Base-by-base conservation (phyloP, 2,888 invertebrate genomes). In the Dolomedes plantarius region DNA sequence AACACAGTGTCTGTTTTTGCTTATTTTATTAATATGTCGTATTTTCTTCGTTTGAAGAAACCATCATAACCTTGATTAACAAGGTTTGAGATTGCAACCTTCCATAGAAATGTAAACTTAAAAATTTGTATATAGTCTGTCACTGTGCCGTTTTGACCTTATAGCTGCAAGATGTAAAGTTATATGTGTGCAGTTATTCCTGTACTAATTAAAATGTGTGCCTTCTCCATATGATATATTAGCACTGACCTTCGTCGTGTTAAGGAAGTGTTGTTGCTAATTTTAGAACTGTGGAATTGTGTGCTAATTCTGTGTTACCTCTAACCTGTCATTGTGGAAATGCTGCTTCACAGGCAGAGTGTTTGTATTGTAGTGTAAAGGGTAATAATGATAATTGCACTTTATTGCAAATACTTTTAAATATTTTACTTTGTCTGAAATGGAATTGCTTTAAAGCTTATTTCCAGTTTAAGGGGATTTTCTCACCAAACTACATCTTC, bases 191-290 rank as follows among this genome's bases (percentile, higher is more conserved):
- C 72, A 72, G 73, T 73, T 75, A 75, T 56, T 81, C 81, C 81
- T 81, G 81, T 81, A 81, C 81, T 81, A 69, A 81, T 81, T 80
- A 80, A 80, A 81, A 81, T 81, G 81, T 81, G 81, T 81, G 81
- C 81, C 81, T 81, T 81, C 81, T 81, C 81, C 81, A 81, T 81
- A 75, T 75, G 62, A 80, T 68, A 74, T 75, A 81, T 75, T 81
- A 81, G 81, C 81, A 81, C 81, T 64, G 74, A 68, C 67, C 72
- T 80, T 80, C 39, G 68, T 68, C 36, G 56, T 67, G 32, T 72
- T 62, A 74, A 75, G 69, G 69, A 69, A 75, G 69, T 56, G 67
- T 76, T 77, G 69, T 62, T 77, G 80, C 80, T 80, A 39, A 80
- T 74, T 80, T 80, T 81, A 75, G 74, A 75, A 56, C 64, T 75